Conservation (phyloP, 2,113 vertebrate genomes). For the Sceloporus tristichus region DNA sequence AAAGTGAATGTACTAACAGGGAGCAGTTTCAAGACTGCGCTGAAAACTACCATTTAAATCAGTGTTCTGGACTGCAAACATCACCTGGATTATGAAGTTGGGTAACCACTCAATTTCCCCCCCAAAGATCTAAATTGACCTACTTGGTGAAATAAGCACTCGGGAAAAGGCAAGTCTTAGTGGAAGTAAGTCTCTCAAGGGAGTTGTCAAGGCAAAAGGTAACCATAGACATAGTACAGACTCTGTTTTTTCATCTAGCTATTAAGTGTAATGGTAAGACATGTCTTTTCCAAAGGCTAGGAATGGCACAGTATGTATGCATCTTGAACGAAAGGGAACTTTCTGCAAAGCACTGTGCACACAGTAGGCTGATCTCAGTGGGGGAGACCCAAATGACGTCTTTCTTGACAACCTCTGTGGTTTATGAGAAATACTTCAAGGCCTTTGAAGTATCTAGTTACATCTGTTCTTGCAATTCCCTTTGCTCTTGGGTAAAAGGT, state of each 20-base stretch:
- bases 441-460: constrained; percentile 21
- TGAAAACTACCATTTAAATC: neutral
- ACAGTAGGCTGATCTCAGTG: constrained; percentile 45
- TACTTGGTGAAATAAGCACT: constrained; percentile 6
- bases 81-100: neutral
- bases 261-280: constrained; percentile 29
- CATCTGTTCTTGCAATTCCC: neutral
- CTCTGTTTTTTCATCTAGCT: constrained; percentile 21
- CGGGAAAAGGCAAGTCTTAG: neutral
- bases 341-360: constrained; percentile 36
- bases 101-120: neutral
- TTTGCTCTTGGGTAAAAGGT: neutral
- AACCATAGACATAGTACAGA: constrained; percentile 51
- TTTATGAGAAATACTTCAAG: constrained; percentile 1
- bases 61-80: neutral
- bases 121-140: neutral
- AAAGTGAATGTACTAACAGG: neutral
- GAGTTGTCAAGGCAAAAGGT: constrained; percentile 45
- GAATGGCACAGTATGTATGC: constrained; percentile 52
- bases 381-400: neutral
- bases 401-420: neutral
- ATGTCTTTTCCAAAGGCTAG: constrained; percentile 22
- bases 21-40: neutral
- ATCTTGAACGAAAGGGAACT: constrained; percentile 36
- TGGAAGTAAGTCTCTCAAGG: constrained; percentile 35